Percentiles rank a stretch among this genome's conserved stretches.
Conservation (phyloP, 2,113 vertebrate genomes). For the Vombatus ursinus region DNA sequence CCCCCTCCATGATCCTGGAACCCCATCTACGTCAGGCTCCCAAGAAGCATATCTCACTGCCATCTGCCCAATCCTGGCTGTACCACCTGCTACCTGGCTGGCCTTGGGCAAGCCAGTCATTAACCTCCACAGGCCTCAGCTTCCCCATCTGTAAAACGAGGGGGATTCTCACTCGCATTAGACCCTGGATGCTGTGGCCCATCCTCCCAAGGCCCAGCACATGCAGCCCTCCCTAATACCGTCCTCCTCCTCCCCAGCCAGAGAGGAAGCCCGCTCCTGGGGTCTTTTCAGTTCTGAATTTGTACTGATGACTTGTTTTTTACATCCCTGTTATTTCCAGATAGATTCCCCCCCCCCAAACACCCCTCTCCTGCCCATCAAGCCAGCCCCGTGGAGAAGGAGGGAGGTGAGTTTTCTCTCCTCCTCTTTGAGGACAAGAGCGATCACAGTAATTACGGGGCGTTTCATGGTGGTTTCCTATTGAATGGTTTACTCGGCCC, state of each 20-base stretch:
- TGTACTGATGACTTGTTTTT: not conserved
- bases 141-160: too few species aligned
- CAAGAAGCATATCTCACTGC: too few species aligned
- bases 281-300: not conserved
- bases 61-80: too few species aligned
- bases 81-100: too few species aligned
- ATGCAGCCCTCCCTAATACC: too few species aligned
- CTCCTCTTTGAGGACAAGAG: not conserved
- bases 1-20: not conserved
- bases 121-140: not conserved
- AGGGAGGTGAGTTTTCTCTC: too few species aligned
- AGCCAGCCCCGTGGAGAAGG: too few species aligned
- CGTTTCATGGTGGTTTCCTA: not conserved
- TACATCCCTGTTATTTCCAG: not conserved
- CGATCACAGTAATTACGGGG: not conserved
- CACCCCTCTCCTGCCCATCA: not conserved
- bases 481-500: too few species aligned
- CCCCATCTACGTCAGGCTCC: not conserved
- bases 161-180: not conserved
- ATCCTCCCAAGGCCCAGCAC: too few species aligned
- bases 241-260: not conserved
- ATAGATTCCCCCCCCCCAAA: too few species aligned
- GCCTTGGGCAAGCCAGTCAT: too few species aligned
- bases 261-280: not conserved
- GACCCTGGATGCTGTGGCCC: too few species aligned